Evolutionary conservation across 2,888 invertebrate species (phyloP), one percentile per base, ranked within the genome.

Genomic region (Barypeithes pellucidus): DNA sequence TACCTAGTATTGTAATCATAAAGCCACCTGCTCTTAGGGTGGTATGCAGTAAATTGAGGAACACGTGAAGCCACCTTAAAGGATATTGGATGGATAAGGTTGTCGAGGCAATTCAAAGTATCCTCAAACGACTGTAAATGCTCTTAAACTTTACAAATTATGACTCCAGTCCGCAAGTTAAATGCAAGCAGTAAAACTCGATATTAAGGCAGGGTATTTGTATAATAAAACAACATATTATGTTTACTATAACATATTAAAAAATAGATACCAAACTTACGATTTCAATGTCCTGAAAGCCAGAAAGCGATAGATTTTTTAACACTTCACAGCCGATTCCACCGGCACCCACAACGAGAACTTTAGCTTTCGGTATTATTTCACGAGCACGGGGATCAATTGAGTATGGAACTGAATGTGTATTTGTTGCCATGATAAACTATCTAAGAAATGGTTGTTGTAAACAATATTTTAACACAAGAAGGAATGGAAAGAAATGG

Each of bases 251-350:
- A 9, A 52, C 12, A 54, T 20, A 29, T 16, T 9, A 9, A 8
- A n/a, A 39, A n/a, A 18, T 9, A 43, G 43, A 22, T 7, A 59
- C 4, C 9, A 39, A 22, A 75, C 94, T 89, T 90, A 98, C 99
- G 82, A 99, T 94, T 89, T 97, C 95, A 80, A 99, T 96, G 79
- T 96, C 89, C 45, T 90, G 90, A 85, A 99, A 99, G 76, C 99
- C 99, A 77, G 95, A 94, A 59, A 99, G 88, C 36, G 98, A 98
- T 77, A 99, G 91, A 88, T 98, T 98, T 87, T 99, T 99, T 43
- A 99, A 88, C 79, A 99, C 91, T 88, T 99, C 99, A 88, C 99
- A 99, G 77, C 99, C 99, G 82, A 99, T 99, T 72, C 99, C 99
- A 77, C 99, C 99, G 81, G 99, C 99, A 67, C 99, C 99, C 24